These are phyloP conservation scores for Enteromius anoplus DNA, from an alignment of 2,797 vertebrate species.

Conservation along the genomic window DNA sequence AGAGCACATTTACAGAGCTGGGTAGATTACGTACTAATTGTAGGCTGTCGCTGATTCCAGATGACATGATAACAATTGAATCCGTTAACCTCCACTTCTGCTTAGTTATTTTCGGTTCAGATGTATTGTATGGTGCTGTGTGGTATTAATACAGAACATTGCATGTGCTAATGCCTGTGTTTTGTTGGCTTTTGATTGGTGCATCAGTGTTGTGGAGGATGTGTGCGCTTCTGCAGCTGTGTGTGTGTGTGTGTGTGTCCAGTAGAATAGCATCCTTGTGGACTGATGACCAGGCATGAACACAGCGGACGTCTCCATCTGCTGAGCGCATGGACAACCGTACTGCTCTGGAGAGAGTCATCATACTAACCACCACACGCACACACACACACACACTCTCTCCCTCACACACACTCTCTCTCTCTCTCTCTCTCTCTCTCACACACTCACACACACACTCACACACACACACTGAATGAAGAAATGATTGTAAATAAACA, in stretches of 20 bases:
- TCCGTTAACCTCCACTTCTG: too few species aligned
- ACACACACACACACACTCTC: neutral
- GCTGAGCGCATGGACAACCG: slow-evolving; percentile 34
- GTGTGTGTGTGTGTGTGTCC: slow-evolving; percentile 37
- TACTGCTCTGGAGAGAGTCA: slow-evolving; percentile 61
- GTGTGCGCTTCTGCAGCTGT: neutral
- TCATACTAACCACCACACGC: slow-evolving; percentile 42
- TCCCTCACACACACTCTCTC: too few species aligned
- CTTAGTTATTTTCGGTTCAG: neutral
- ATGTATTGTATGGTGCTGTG: neutral
- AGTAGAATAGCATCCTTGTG: slow-evolving; percentile 61
- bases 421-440: too few species aligned
- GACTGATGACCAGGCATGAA: slow-evolving; percentile 36
- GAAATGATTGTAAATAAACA: neutral
- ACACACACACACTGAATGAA: too few species aligned
- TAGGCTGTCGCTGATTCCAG: too few species aligned
- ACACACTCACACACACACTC: too few species aligned
- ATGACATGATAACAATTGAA: too few species aligned
- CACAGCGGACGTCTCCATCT: slow-evolving; percentile 55
- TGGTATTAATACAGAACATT: neutral
- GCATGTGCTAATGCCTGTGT: neutral
- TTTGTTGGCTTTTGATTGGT: slow-evolving; percentile 4
- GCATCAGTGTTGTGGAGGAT: neutral
- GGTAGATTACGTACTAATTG: too few species aligned
- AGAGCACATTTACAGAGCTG: neutral